Percentiles rank a stretch among this genome's conserved stretches.
Evolutionary conservation across 2,113 vertebrate species (phyloP).

Genomic region (Hydrolagus affinis): DNA sequence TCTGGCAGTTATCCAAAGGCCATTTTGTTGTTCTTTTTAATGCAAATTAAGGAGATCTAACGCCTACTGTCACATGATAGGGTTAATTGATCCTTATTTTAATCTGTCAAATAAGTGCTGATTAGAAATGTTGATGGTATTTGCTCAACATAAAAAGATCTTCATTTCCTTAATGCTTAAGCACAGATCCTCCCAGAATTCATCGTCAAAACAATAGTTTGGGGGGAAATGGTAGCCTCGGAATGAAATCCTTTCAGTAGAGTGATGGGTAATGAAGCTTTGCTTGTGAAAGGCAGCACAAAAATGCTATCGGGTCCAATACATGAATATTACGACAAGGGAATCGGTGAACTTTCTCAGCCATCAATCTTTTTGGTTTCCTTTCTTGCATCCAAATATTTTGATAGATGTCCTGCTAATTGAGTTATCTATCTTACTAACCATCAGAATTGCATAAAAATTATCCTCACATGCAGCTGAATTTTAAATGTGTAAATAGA

Average conservation of each 20-base stretch:
- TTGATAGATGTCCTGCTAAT: constrained; percentile 96
- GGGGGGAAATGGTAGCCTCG: constrained; percentile 94
- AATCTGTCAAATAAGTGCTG: constrained; percentile 73
- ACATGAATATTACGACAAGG: constrained; percentile 84
- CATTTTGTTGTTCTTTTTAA: background rate
- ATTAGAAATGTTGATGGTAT: constrained; percentile 75
- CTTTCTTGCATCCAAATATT: constrained; percentile 81
- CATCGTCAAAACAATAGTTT: constrained; percentile 97
- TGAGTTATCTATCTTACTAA: constrained; percentile 98
- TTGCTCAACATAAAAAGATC: constrained; percentile 78
- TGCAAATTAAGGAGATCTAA: constrained; percentile 55
- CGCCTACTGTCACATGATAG: constrained; percentile 43
- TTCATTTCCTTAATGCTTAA: constrained; percentile 65
- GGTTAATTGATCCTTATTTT: constrained; percentile 68
- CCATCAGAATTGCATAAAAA: constrained; percentile 97
- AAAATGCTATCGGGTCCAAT: constrained; percentile 85
- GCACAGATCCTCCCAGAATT: constrained; percentile 72
- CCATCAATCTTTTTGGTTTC: constrained; percentile 94
- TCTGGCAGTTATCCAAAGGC: background rate
- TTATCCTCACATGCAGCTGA: constrained; percentile 94
- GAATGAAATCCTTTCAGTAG: constrained; percentile 95
- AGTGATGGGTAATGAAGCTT: constrained; percentile 98
- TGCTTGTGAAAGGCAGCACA: constrained; percentile 81
- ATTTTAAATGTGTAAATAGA: constrained; percentile 90
- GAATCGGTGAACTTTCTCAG: constrained; percentile 80